Percentiles rank a stretch among this genome's conserved stretches.
Evolutionary conservation across 1,140 invertebrate genomes (phyloP).

Genomic region (Penaeus vannamei): DNA sequence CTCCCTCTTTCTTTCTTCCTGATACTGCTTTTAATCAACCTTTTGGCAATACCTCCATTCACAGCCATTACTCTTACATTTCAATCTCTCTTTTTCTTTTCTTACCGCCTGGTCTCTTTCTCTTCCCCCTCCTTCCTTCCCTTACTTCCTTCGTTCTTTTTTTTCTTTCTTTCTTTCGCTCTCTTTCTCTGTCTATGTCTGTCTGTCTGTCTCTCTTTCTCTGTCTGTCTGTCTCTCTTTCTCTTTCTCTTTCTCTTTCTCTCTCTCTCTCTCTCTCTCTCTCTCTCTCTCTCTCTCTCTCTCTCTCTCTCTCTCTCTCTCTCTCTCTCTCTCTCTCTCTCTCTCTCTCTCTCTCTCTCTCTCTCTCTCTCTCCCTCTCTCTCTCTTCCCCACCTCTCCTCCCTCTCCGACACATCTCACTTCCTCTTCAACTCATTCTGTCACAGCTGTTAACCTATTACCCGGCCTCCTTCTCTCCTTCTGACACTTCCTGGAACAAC

Average conservation of each 20-base stretch:
- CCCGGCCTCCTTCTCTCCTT: too few species aligned
- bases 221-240: background rate
- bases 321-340: too few species aligned
- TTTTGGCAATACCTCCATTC: too few species aligned
- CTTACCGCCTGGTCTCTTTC: too few species aligned
- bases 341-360: too few species aligned
- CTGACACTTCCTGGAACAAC: too few species aligned
- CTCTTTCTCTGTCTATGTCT: background rate
- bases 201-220: background rate
- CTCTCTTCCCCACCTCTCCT: background rate
- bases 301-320: background rate
- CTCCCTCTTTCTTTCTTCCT: too few species aligned
- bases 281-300: background rate
- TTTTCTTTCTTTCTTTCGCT: background rate
- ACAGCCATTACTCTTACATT: too few species aligned
- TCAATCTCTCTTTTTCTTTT: too few species aligned
- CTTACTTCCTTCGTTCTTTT: background rate
- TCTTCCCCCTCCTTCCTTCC: background rate
- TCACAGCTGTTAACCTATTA: background rate
- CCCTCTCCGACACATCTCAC: background rate
- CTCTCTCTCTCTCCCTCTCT: too few species aligned
- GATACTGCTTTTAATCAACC: too few species aligned
- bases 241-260: background rate
- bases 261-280: conserved; percentile 1
- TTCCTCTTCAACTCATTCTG: conserved; percentile 13